Base-by-base conservation (phyloP, 2,888 invertebrate species). In the Thera britannica region DNA sequence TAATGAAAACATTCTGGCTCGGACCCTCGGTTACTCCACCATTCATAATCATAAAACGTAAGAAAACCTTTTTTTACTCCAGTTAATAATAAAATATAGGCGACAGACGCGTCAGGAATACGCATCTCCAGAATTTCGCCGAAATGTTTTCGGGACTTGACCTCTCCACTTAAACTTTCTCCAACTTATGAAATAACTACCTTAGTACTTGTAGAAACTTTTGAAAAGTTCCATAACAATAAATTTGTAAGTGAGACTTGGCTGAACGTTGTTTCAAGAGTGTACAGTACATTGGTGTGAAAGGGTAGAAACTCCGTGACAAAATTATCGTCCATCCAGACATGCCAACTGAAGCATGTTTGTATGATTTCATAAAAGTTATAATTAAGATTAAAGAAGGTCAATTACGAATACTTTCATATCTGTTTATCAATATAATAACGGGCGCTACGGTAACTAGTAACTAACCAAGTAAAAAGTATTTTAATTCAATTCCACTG, bases 121-220 rank as follows among this genome's bases (percentile, higher is more conserved):
- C 71, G 36, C 65, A 64, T 63, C 68, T 54, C 57, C 41, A 48
- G 63, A 67, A 84, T 81, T 85, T 80, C 69, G 71, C 79, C 75
- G 76, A 81, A 83, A 83, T 83, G 82, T 85, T 84, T 81, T 75
- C 79, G 83, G 80, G 75, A 80, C 71, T 74, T 88, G 87, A 89
- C 88, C 89, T 83, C 89, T 83, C 77, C 62, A 65, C 68, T 70
- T 62, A 83, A 86, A 89, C 85, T 89, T 88, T 86, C 82, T 77
- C 79, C 68, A 83, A 87, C 83, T 86, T 75, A 67, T 70, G 78
- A 60, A 60, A 38, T 38, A 38, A 38, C 38, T 38, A 38, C 38
- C 6, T 38, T 38, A 58, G 58, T 51, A 51, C 12, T 51, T 23
- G 12, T 51, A 51, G 12, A 12, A 51, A 51, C 51, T 51, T 51